These are phyloP conservation scores for Zaprionus ornatus DNA, from an alignment of 1,140 invertebrate genomes.

Conservation along the genomic window DNA sequence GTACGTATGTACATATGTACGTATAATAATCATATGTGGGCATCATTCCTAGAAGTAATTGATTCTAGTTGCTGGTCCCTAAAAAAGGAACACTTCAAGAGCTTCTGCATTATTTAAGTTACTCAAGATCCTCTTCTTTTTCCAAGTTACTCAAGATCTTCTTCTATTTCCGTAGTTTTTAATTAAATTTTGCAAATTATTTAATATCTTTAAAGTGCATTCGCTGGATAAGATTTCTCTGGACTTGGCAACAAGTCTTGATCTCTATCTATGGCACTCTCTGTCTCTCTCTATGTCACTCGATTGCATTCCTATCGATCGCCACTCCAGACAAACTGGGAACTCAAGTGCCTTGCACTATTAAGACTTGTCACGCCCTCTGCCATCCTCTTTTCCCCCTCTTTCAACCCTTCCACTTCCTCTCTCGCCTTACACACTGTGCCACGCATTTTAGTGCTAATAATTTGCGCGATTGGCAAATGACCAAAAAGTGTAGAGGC, in stretches of 20 bases:
- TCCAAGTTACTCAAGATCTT: neutral
- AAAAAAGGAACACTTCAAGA: too few relatives aligned
- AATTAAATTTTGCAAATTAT: neutral
- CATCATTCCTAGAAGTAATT: neutral
- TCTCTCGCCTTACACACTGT: neutral
- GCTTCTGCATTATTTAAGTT: too few relatives aligned
- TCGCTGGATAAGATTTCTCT: neutral
- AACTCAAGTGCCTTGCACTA: constrained; percentile 2
- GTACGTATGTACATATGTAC: too few relatives aligned
- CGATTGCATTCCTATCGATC: constrained; percentile 30
- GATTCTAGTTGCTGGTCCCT: neutral
- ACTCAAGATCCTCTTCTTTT: too few relatives aligned
- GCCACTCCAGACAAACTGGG: constrained; percentile 25
- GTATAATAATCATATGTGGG: neutral
- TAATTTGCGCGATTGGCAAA: constrained; percentile 73
- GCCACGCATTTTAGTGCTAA: constrained; percentile 40
- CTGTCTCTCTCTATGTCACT: neutral
- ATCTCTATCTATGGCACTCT: neutral
- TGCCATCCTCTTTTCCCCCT: too few relatives aligned
- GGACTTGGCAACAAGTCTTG: neutral
- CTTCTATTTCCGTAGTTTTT: neutral
- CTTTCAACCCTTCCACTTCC: neutral
- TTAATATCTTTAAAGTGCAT: neutral
- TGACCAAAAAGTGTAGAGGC: constrained; percentile 63
- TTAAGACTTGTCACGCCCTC: constrained; percentile 5